Evolutionary conservation across 2,113 vertebrate genomes (phyloP).

Genomic region (Herpetotheres cachinnans): DNA sequence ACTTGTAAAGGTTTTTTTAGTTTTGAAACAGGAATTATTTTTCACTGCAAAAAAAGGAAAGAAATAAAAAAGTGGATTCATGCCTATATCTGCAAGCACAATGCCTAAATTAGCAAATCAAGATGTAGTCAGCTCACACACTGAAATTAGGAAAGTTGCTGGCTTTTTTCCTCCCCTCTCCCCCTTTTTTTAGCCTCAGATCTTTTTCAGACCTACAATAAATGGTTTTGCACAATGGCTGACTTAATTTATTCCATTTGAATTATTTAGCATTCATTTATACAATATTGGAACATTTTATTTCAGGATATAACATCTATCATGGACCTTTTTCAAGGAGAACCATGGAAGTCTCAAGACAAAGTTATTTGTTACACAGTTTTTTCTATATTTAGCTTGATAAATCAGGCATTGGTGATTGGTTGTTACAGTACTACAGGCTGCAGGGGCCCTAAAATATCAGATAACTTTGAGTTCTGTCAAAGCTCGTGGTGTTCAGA

Average conservation of each 20-base stretch:
- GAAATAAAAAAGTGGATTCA: neutral
- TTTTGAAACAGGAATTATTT: neutral
- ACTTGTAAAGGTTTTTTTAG: neutral
- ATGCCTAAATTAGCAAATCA: neutral
- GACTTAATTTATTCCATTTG: conserved; percentile 21
- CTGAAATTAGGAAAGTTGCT: neutral
- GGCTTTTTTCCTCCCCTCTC: accelerated
- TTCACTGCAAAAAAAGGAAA: neutral
- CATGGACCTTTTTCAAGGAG: neutral
- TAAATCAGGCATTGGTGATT: neutral
- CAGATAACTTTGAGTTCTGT: neutral
- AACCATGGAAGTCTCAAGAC: neutral
- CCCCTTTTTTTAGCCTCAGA: neutral
- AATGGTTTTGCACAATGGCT: neutral
- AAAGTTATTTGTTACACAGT: neutral
- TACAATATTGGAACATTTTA: neutral
- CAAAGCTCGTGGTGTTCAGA: neutral
- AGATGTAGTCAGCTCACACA: neutral
- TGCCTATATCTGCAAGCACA: neutral
- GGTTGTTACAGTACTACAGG: neutral
- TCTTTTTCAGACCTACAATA: neutral
- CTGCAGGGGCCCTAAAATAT: neutral
- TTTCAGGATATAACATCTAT: neutral
- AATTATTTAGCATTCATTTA: conserved; percentile 24
- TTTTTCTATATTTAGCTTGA: neutral